Conservation (phyloP, 2,113 vertebrate genomes). For the Protobothrops flavoviridis region DNA sequence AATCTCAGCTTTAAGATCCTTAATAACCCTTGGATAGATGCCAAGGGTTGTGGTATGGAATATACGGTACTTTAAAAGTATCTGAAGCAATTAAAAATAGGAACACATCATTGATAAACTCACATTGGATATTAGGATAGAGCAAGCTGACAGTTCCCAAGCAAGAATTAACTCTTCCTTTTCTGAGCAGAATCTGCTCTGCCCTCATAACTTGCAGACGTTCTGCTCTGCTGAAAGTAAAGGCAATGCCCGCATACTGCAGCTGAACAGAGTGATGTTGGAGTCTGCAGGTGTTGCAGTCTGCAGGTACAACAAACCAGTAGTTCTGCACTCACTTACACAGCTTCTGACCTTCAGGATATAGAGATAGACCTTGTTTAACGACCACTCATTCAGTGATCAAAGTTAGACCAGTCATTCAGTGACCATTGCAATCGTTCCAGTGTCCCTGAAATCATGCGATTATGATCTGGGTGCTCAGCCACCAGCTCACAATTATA, state of each 20-base stretch:
- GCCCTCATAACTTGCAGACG: background rate
- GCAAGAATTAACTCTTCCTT: background rate
- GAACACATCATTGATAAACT: background rate
- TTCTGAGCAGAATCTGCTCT: background rate
- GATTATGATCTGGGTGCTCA: background rate
- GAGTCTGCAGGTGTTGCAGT: background rate
- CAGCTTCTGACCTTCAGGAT: background rate
- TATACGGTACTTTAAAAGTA: background rate
- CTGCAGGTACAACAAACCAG: background rate
- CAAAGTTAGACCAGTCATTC: background rate
- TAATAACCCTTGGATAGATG: background rate
- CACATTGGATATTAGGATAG: background rate
- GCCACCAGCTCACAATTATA: background rate
- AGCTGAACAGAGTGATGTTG: background rate
- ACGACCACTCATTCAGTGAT: background rate
- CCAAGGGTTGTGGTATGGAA: background rate
- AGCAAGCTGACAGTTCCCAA: background rate
- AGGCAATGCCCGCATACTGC: background rate
- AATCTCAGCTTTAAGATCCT: background rate
- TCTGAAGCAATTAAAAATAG: background rate
- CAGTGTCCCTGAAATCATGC: background rate
- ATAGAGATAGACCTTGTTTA: background rate
- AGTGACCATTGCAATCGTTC: background rate
- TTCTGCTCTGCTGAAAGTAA: background rate
- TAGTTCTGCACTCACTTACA: background rate